Conservation (phyloP, 2,888 invertebrate species). For the Eurytoma adleriae region DNA sequence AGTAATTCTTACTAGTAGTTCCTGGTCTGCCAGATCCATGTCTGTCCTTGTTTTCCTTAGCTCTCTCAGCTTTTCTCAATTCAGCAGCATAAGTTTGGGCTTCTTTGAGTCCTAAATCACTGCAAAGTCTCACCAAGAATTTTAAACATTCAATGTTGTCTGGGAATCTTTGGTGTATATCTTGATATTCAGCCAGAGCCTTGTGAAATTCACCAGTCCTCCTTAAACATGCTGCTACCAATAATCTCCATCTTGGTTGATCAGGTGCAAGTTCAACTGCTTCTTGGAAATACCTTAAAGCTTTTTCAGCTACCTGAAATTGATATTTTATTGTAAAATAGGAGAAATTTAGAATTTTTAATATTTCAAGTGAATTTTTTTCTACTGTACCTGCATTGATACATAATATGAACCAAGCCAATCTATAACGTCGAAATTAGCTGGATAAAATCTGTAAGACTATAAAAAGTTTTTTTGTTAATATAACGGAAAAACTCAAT, state of each 20-base stretch:
- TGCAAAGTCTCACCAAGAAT: slow-evolving; percentile 91
- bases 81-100: slow-evolving; percentile 90
- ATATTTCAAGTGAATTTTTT: background rate
- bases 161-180: slow-evolving; percentile 92
- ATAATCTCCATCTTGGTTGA: slow-evolving; percentile 89
- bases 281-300: slow-evolving; percentile 88
- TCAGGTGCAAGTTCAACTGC: slow-evolving; percentile 79
- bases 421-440: slow-evolving; percentile 83
- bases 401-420: slow-evolving; percentile 94
- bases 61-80: slow-evolving; percentile 84
- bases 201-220: slow-evolving; percentile 90
- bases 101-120: slow-evolving; percentile 93
- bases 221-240: slow-evolving; percentile 90
- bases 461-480: slow-evolving; percentile 64
- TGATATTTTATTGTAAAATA: background rate
- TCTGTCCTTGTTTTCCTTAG: slow-evolving; percentile 79
- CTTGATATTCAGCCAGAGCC: slow-evolving; percentile 89
- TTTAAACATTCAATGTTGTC: slow-evolving; percentile 96
- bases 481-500: background rate
- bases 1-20: slow-evolving; percentile 61
- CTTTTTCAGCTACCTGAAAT: slow-evolving; percentile 86
- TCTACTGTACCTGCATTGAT: slow-evolving; percentile 82
- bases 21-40: slow-evolving; percentile 80
- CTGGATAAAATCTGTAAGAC: slow-evolving; percentile 73
- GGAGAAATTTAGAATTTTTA: background rate